Conservation (phyloP, 2,797 vertebrate species). For the Spea hammondii region DNA sequence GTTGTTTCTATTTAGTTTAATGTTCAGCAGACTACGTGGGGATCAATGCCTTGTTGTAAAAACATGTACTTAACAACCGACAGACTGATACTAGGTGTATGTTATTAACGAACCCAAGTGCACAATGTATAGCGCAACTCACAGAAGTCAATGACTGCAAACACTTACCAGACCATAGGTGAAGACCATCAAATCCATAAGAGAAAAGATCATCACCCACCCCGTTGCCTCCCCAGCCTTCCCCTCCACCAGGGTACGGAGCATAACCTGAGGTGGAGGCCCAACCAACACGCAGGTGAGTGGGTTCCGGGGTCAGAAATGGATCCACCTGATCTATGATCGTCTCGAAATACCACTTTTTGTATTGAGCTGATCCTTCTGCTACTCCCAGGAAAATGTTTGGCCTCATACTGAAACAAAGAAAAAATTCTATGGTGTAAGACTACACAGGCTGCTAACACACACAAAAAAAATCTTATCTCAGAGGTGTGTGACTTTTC, state of each 20-base stretch:
- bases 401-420: conserved; percentile 83
- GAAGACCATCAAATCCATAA: conserved; percentile 93
- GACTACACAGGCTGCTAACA: not conserved
- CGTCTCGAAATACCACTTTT: conserved; percentile 98
- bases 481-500: too few species aligned
- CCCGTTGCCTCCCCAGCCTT: conserved; percentile 97
- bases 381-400: conserved; percentile 95
- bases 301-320: conserved; percentile 91
- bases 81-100: too few species aligned
- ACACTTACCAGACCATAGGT: conserved; percentile 94
- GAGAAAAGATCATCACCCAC: conserved; percentile 97
- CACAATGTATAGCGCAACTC: not conserved
- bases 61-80: too few species aligned
- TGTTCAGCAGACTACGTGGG: too few species aligned
- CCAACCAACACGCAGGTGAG: conserved; percentile 95
- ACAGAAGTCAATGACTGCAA: not conserved
- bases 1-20: too few species aligned
- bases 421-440: not conserved
- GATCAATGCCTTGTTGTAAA: too few species aligned
- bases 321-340: conserved; percentile 95
- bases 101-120: not conserved
- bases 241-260: conserved; percentile 95
- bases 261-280: conserved; percentile 93
- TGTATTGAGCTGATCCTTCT: conserved; percentile 95
- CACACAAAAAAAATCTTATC: too few species aligned